Conservation (phyloP, 2,888 invertebrate species). For the Dorcus hopei region DNA sequence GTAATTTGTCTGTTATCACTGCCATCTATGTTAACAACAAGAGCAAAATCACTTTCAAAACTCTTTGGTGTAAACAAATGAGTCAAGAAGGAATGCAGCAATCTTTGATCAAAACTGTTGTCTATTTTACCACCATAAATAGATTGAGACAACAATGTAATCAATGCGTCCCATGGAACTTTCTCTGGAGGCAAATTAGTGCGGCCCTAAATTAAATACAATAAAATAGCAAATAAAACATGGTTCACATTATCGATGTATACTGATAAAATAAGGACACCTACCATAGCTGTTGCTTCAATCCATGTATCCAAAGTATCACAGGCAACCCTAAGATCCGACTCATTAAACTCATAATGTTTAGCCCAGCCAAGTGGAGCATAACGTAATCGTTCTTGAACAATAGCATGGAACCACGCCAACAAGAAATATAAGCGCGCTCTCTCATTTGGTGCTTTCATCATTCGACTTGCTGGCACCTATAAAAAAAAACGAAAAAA, state of each 20-base stretch:
- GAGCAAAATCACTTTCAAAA: constrained; percentile 92
- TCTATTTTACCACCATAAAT: constrained; percentile 99
- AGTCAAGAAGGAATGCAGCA: constrained; percentile 84
- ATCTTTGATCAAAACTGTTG: constrained; percentile 94
- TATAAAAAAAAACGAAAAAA: constrained; percentile 29
- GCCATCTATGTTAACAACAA: constrained; percentile 87
- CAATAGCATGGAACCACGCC: constrained; percentile 99
- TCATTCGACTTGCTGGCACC: constrained; percentile 85
- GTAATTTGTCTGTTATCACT: constrained; percentile 75
- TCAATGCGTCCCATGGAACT: constrained; percentile 98
- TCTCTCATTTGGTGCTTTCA: constrained; percentile 93
- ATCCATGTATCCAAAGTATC: constrained; percentile 99
- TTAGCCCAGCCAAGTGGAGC: constrained; percentile 99
- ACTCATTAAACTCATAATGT: constrained; percentile 98
- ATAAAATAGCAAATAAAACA: background rate
- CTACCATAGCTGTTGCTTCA: constrained; percentile 91
- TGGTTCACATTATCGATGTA: background rate
- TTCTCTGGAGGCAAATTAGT: constrained; percentile 98
- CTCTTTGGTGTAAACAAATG: constrained; percentile 94
- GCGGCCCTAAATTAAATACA: constrained; percentile 64
- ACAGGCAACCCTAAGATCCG: constrained; percentile 94
- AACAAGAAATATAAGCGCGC: constrained; percentile 95
- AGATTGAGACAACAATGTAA: constrained; percentile 94
- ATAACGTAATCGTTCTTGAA: constrained; percentile 94
- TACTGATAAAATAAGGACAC: constrained; percentile 5